Evolutionary conservation across 2,113 vertebrate species (phyloP), one percentile per base, ranked within the genome.

Genomic region (Promerops cafer): DNA sequence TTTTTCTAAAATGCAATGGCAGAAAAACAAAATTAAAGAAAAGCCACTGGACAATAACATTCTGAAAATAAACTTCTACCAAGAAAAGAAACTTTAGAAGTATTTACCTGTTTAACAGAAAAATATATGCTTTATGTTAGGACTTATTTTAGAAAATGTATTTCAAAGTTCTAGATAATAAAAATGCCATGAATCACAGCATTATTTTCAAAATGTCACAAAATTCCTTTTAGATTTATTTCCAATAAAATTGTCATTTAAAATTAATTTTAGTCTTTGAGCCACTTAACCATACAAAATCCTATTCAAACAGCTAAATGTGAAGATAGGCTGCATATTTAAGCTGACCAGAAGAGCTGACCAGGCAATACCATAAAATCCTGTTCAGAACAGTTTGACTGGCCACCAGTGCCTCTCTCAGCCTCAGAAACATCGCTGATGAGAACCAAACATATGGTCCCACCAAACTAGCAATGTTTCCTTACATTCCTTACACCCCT

Each of bases 391-490:
- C 15, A 81, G 66, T 87, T 17, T 66, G 85, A 87, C 75, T 83
- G 50, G 72, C 88, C 94, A 97, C 87, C 57, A 96, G 24, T 47
- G 57, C 91, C 84, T 83, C 84, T 80, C 90, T 77, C 94, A 96
- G 95, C 85, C 95, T 96, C 54, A 82, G 70, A 90, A 96, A 95
- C 70, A 76, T 2, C 3, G 3, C 26, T 60, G 50, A 76, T 76
- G 87, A 95, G 92, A 97, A 97, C 10, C 39, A 85, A 97, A 97
- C 90, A 72, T 89, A 91, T 94, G 86, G 66, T 81, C 56, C 40
- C 40, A 64, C 24, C 15, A 22, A 96, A 91, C 78, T 60, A 91
- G 85, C 35, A 89, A 59, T 35, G 52, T 86, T 94, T 94, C 65
- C 49, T 91, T 90, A 50, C 27, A 68, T 88, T 82, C 93, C 92